Percentiles rank a stretch among this genome's conserved stretches.
phyloP scores from a whole-genome alignment of 2,113 vertebrate species.

The Pan troglodytes region NHGRI_mPanTro3-v2.1_pri NC_072410.2:57618501-57619000 shows the following conservation, averaged over 20 bases:
- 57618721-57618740: neutral
- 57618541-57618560: too few relatives aligned
- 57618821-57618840: neutral
- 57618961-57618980: neutral
- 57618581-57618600: too few relatives aligned
- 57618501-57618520: too few relatives aligned
- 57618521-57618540: too few relatives aligned
- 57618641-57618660: neutral
- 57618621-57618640: too few relatives aligned
- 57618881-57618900: conserved; percentile 16
- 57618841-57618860: neutral
- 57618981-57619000: conserved; percentile 37
- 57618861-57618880: conserved; percentile 25
- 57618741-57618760: neutral
- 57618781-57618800: neutral
- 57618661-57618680: neutral
- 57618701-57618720: neutral
- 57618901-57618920: neutral
- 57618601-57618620: too few relatives aligned
- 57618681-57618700: neutral
- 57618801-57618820: conserved; percentile 14
- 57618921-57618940: too few relatives aligned
- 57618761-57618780: neutral
- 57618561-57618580: too few relatives aligned
- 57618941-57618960: neutral